A percentile compares a stretch with the other conserved stretches of the same genome.
phyloP scores from a whole-genome alignment of 23 tunicate genomes.

The Trididemnum miniatum region DNA sequence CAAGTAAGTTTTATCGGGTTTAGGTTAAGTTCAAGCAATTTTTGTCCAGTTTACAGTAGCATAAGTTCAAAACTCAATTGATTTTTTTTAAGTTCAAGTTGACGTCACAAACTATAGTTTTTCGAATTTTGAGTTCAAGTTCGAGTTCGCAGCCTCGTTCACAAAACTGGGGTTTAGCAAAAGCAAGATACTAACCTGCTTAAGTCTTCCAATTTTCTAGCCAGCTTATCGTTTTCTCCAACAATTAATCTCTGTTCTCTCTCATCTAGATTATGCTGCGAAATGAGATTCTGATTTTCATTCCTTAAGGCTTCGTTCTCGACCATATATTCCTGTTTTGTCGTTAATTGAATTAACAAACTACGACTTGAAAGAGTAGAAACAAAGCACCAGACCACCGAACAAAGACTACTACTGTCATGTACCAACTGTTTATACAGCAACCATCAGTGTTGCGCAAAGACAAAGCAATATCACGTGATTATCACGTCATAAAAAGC shows the following conservation, averaged over 20 bases:
- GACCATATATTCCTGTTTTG: slow-evolving; percentile 92
- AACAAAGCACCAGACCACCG: background rate
- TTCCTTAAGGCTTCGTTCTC: slow-evolving; percentile 91
- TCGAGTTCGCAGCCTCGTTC: too few species aligned
- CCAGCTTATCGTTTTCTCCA: slow-evolving; percentile 70
- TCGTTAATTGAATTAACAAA: slow-evolving; percentile 14
- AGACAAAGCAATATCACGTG: too few species aligned
- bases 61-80: too few species aligned
- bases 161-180: too few species aligned
- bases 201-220: slow-evolving; percentile 65
- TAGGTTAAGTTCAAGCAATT: too few species aligned
- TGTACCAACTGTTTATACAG: background rate
- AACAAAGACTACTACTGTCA: background rate
- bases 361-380: background rate
- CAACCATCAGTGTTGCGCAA: background rate
- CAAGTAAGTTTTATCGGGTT: too few species aligned
- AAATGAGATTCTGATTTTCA: slow-evolving; percentile 68
- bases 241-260: slow-evolving; percentile 52
- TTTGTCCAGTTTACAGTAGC: too few species aligned
- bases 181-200: slow-evolving; percentile 71
- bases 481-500: too few species aligned
- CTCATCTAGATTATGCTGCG: slow-evolving; percentile 72
- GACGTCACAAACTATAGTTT: too few species aligned
- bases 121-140: too few species aligned
- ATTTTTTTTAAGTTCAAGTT: too few species aligned